phyloP scores from a whole-genome alignment of 2,797 vertebrate species.

The Myotis planiceps region DNA sequence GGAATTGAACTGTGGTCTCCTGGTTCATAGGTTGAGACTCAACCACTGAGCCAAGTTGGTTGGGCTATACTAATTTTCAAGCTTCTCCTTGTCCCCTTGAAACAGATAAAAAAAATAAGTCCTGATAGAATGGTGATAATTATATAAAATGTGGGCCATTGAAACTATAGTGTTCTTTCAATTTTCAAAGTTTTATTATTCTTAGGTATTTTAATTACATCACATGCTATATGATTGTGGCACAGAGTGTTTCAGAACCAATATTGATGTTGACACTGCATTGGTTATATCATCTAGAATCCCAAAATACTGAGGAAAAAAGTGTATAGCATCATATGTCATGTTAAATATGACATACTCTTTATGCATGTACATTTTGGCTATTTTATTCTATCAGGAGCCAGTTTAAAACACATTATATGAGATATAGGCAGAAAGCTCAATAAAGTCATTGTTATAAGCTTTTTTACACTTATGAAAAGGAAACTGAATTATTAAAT shows the following conservation, averaged over 20 bases:
- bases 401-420: background rate
- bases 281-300: background rate
- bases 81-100: background rate
- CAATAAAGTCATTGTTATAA: background rate
- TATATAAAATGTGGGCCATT: background rate
- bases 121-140: background rate
- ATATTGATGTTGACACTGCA: background rate
- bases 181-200: background rate
- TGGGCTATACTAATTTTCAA: background rate
- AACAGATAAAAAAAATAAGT: background rate
- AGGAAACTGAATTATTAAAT: constrained; percentile 4
- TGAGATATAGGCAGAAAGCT: background rate
- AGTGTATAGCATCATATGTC: background rate
- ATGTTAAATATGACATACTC: background rate
- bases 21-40: too few relatives aligned
- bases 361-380: background rate
- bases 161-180: background rate
- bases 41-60: too few relatives aligned
- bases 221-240: background rate
- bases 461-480: constrained; percentile 15
- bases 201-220: background rate
- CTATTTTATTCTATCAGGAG: background rate
- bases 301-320: background rate
- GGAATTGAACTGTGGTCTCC: too few relatives aligned
- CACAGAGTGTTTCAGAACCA: background rate